A percentile compares a stretch with the other conserved stretches of the same genome.
phyloP scores from a whole-genome alignment of 2,113 vertebrate genomes.

The Parus major region DNA sequence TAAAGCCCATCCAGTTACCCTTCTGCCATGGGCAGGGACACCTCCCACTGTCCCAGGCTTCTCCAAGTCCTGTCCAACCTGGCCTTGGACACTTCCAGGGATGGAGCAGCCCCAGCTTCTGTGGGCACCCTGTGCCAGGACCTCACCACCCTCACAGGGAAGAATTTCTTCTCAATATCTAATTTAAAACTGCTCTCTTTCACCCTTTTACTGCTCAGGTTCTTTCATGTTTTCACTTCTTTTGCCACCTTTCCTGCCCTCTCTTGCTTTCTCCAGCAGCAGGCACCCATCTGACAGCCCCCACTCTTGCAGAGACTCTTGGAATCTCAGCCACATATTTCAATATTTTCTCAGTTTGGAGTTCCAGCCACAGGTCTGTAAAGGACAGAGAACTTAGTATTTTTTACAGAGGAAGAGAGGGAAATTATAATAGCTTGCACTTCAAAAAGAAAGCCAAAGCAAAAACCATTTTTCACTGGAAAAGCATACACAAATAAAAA shows the following conservation, averaged over 20 bases:
- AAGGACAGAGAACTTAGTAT: not conserved
- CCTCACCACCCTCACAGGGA: accelerated
- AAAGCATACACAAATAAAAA: not conserved
- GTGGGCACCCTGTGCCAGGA: not conserved
- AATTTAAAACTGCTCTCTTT: not conserved
- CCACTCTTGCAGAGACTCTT: not conserved
- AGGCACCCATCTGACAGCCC: not conserved
- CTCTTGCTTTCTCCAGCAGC: not conserved
- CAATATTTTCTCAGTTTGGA: not conserved
- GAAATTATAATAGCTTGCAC: not conserved
- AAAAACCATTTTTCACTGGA: not conserved
- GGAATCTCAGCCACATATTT: not conserved
- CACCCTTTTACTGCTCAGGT: not conserved
- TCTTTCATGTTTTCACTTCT: not conserved
- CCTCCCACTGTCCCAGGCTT: accelerated
- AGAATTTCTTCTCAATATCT: not conserved
- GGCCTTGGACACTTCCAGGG: not conserved
- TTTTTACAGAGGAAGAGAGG: not conserved
- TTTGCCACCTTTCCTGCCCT: not conserved
- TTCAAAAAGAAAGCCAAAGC: not conserved
- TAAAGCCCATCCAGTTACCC: accelerated
- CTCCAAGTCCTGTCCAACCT: not conserved
- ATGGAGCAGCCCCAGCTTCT: not conserved
- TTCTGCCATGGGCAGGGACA: not conserved
- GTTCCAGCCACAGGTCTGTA: not conserved